phyloP scores from a whole-genome alignment of 2,888 invertebrate genomes.

The Lepas anatifera region DNA sequence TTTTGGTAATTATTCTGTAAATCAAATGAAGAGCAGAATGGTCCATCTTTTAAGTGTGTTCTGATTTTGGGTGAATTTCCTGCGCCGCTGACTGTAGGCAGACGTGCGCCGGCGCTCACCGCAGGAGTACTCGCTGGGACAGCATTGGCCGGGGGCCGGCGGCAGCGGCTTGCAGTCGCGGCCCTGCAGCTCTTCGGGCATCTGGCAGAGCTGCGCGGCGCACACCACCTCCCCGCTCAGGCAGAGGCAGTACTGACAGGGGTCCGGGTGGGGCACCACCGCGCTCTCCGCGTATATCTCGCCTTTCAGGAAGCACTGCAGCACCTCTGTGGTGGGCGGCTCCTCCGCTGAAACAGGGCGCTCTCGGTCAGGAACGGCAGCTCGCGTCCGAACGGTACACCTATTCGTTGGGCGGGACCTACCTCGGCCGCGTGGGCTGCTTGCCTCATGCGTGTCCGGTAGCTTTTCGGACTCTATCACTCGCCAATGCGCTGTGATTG shows the following conservation, averaged over 20 bases:
- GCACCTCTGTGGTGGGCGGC: not conserved
- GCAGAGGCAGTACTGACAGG: conserved; percentile 23
- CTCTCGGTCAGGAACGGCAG: too few species aligned
- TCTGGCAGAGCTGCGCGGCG: conserved; percentile 19
- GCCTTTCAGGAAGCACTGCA: conserved; percentile 15
- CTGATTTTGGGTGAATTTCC: too few species aligned
- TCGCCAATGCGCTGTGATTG: too few species aligned
- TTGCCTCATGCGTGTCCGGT: too few species aligned
- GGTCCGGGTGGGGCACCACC: conserved; percentile 17
- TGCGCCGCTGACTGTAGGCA: too few species aligned
- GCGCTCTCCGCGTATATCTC: conserved; percentile 19
- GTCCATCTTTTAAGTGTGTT: too few species aligned
- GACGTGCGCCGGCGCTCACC: conserved; percentile 18
- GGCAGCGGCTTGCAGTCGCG: conserved; percentile 19
- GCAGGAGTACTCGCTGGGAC: conserved; percentile 22
- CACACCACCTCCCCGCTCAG: conserved; percentile 19
- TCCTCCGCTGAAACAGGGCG: not conserved
- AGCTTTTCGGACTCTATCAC: too few species aligned
- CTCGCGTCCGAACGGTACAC: too few species aligned
- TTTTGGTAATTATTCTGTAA: too few species aligned
- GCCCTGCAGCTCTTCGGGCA: conserved; percentile 13
- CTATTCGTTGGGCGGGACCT: too few species aligned
- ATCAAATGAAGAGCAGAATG: too few species aligned
- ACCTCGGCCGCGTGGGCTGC: too few species aligned
- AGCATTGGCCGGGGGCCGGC: conserved; percentile 17